A percentile compares a stretch with the other conserved stretches of the same genome.
Evolutionary conservation across 2,888 invertebrate genomes (phyloP).

Genomic region (Anthoptus insignis): DNA sequence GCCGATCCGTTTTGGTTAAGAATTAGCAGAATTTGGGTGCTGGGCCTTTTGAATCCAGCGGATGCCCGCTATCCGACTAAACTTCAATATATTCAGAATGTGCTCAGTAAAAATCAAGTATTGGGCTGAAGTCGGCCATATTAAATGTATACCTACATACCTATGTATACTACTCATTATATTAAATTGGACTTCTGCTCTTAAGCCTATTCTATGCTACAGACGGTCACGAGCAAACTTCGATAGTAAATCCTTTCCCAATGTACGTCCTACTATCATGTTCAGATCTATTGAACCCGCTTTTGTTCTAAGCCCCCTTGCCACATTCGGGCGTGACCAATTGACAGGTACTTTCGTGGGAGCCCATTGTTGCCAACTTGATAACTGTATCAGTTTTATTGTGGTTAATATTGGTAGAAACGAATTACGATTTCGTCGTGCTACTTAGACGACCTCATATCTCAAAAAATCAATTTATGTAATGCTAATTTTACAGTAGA

Average conservation of each 20-base stretch:
- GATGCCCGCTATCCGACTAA: no score
- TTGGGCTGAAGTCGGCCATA: no score
- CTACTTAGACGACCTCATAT: no score
- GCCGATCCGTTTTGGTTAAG: no score
- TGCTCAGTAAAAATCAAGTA: no score
- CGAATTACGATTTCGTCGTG: neutral
- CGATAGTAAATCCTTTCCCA: slow-evolving; percentile 70
- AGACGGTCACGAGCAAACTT: slow-evolving; percentile 72
- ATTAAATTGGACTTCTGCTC: slow-evolving; percentile 1
- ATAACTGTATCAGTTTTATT: slow-evolving; percentile 5
- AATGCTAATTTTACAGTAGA: no score
- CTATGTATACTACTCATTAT: no score
- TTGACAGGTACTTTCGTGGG: slow-evolving; percentile 9
- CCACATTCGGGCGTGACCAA: slow-evolving; percentile 2
- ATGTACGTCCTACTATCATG: slow-evolving; percentile 33
- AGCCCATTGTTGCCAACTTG: slow-evolving; percentile 21
- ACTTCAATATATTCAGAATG: no score
- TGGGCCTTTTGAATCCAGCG: no score
- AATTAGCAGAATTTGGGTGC: no score
- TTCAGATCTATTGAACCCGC: slow-evolving; percentile 27
- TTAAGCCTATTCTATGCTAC: slow-evolving; percentile 32
- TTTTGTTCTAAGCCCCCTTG: slow-evolving; percentile 17
- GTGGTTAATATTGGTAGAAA: neutral
- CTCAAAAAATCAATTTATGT: no score
- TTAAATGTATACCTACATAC: no score